phyloP scores from a whole-genome alignment of 2,888 invertebrate genomes.

The Pardosa pseudoannulata region DNA sequence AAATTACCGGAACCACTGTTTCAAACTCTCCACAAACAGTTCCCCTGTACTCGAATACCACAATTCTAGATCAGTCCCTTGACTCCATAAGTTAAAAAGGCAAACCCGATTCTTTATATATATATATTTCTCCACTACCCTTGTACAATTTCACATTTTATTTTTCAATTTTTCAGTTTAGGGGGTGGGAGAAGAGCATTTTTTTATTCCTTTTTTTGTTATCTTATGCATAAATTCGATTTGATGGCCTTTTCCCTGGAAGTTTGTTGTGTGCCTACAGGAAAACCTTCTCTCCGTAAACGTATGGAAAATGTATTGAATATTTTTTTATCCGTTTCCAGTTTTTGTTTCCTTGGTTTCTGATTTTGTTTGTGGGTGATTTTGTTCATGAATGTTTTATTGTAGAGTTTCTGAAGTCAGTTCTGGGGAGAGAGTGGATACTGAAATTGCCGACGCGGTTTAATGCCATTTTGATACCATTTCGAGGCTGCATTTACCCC shows the following conservation, averaged over 20 bases:
- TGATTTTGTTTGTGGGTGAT: no score
- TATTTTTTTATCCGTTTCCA: neutral
- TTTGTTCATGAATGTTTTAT: no score
- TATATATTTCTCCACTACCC: neutral
- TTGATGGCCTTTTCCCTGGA: neutral
- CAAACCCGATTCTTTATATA: neutral
- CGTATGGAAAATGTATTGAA: neutral
- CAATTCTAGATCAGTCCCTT: constrained; percentile 26
- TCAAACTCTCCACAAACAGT: constrained; percentile 20
- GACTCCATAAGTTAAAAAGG: constrained; percentile 14
- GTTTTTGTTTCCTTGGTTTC: no score
- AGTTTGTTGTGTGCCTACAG: neutral
- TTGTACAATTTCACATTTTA: neutral
- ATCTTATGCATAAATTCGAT: neutral
- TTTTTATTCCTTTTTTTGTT: neutral
- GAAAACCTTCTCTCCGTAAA: neutral
- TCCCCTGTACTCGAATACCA: constrained; percentile 12
- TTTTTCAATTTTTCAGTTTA: constrained; percentile 9
- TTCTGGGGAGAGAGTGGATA: no score
- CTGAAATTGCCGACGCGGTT: no score
- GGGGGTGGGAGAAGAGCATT: no score
- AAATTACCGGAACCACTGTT: constrained; percentile 45
- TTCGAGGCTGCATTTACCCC: no score
- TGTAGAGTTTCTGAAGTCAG: no score
- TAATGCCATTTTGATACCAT: no score